Conservation (phyloP, 2,113 vertebrate species). For the Artemisiospiza belli region DNA sequence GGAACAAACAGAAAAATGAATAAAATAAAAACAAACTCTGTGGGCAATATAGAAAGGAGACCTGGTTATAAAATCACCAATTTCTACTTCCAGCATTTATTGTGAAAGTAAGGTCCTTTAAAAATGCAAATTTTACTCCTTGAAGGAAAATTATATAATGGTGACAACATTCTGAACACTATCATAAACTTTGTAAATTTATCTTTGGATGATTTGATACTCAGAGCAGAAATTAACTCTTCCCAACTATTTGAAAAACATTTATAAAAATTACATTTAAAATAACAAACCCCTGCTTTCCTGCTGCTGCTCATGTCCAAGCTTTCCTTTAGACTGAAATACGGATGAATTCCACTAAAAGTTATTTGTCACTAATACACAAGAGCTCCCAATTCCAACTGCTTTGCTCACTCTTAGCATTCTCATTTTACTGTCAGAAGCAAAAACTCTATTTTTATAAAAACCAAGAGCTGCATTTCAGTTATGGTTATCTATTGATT, state of each 20-base stretch:
- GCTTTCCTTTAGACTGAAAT: not conserved
- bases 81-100: not conserved
- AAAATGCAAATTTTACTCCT: not conserved
- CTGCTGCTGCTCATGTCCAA: not conserved
- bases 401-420: not conserved
- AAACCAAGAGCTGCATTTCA: constrained; percentile 9
- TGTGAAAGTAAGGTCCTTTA: not conserved
- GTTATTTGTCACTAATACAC: not conserved
- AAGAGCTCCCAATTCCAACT: not conserved
- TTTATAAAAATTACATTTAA: not conserved
- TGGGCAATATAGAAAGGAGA: not conserved
- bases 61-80: not conserved
- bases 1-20: not conserved
- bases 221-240: not conserved
- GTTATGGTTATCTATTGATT: constrained; percentile 54
- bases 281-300: not conserved
- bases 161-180: not conserved
- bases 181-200: not conserved
- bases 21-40: not conserved
- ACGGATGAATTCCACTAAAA: not conserved
- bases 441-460: constrained; percentile 8
- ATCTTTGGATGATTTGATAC: not conserved
- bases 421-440: not conserved
- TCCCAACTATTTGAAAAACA: not conserved
- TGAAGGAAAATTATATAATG: not conserved